Evolutionary conservation across 2,113 vertebrate species (phyloP).

Genomic region (Cynocephalus volans): DNA sequence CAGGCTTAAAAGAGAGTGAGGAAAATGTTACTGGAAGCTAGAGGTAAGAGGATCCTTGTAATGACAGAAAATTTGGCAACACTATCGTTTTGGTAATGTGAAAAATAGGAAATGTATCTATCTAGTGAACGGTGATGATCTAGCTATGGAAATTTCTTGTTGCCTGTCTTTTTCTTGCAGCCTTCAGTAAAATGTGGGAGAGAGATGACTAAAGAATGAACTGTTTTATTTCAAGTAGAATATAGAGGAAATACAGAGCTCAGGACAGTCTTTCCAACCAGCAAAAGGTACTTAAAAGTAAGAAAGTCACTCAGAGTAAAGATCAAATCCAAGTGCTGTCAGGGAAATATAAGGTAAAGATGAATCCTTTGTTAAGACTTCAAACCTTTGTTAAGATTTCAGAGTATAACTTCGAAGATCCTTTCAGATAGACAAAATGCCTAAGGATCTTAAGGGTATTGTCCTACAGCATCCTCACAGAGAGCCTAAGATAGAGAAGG

Average conservation of each 20-base stretch:
- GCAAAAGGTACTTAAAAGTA: slow-evolving; percentile 33
- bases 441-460: background rate
- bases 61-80: background rate
- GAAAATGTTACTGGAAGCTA: background rate
- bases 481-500: background rate
- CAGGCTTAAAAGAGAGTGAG: background rate
- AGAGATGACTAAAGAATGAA: background rate
- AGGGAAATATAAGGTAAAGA: background rate
- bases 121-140: background rate
- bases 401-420: background rate
- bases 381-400: background rate
- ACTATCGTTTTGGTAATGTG: background rate
- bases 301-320: background rate
- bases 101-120: background rate
- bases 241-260: slow-evolving; percentile 26
- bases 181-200: background rate
- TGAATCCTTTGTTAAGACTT: background rate
- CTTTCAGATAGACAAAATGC: background rate
- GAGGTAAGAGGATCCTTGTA: background rate
- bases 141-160: background rate
- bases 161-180: background rate
- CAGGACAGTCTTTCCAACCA: background rate
- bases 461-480: background rate
- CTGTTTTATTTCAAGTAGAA: too few species aligned
- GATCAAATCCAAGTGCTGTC: background rate